Evolutionary conservation across 2,888 invertebrate genomes (phyloP).

Genomic region (Fragum fragum): DNA sequence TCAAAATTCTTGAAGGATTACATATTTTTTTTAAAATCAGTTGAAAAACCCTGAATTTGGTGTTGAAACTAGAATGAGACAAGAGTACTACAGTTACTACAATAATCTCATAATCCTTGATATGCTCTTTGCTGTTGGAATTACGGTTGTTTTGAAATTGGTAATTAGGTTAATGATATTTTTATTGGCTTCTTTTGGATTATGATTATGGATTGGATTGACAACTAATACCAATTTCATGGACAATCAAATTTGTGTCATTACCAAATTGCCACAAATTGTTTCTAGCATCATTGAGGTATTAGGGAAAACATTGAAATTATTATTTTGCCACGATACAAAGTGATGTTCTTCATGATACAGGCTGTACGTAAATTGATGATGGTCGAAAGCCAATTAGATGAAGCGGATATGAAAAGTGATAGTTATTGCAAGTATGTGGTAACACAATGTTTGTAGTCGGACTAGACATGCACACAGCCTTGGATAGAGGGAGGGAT

Average conservation of each 20-base stretch:
- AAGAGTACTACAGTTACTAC: too few relatives aligned
- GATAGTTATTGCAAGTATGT: constrained; percentile 82
- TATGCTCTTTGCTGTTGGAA: not conserved
- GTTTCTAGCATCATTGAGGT: not conserved
- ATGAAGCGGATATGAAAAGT: constrained; percentile 82
- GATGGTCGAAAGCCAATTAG: constrained; percentile 83
- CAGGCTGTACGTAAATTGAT: constrained; percentile 99
- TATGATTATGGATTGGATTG: too few relatives aligned
- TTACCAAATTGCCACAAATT: not conserved
- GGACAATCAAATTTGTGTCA: not conserved
- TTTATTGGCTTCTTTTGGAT: too few relatives aligned
- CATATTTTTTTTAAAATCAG: too few relatives aligned
- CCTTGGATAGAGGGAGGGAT: too few relatives aligned
- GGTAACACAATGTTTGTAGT: constrained; percentile 6
- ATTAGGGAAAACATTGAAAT: not conserved
- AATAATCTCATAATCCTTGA: not conserved
- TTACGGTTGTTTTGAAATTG: not conserved
- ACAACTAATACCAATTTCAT: not conserved
- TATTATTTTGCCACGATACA: not conserved
- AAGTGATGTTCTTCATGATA: constrained; percentile 21
- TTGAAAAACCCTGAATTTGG: too few relatives aligned
- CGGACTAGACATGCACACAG: too few relatives aligned
- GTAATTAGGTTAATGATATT: not conserved
- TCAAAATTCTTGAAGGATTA: too few relatives aligned
- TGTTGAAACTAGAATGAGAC: too few relatives aligned